A percentile compares a stretch with the other conserved stretches of the same genome.
Evolutionary conservation across 2,888 invertebrate species (phyloP).

Genomic region (Agrotis exclamationis): DNA sequence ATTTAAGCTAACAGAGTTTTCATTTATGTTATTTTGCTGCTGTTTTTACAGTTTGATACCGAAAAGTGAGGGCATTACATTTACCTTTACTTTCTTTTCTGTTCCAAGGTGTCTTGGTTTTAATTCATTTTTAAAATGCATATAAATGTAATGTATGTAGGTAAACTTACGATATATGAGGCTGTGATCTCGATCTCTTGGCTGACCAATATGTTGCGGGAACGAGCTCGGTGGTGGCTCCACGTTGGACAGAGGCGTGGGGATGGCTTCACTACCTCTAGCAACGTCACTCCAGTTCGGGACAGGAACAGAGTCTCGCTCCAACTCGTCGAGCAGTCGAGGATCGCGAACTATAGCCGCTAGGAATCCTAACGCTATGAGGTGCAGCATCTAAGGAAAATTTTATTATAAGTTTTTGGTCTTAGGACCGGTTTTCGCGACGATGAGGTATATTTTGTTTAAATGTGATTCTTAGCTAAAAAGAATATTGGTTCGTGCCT

Average conservation of each 20-base stretch:
- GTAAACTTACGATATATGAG: slow-evolving; percentile 92
- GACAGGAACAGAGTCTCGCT: slow-evolving; percentile 87
- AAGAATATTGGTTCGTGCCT: too few species aligned
- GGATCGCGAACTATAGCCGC: slow-evolving; percentile 95
- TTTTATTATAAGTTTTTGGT: neutral
- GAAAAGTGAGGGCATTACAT: neutral
- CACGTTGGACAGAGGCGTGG: slow-evolving; percentile 94
- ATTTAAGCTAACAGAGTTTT: slow-evolving; percentile 9
- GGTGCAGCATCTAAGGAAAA: slow-evolving; percentile 93
- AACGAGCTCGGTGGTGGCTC: slow-evolving; percentile 91
- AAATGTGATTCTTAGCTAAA: neutral
- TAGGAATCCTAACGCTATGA: slow-evolving; percentile 94
- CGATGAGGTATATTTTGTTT: neutral
- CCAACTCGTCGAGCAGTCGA: slow-evolving; percentile 92
- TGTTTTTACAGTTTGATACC: slow-evolving; percentile 3
- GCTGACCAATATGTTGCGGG: slow-evolving; percentile 83
- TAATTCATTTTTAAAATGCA: neutral
- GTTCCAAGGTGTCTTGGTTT: neutral
- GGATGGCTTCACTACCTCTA: slow-evolving; percentile 87
- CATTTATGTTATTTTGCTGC: slow-evolving; percentile 1
- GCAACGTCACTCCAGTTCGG: slow-evolving; percentile 83
- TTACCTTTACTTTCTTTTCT: slow-evolving; percentile 19
- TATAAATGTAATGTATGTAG: too few species aligned
- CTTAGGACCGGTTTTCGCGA: neutral
- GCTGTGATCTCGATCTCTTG: slow-evolving; percentile 90